A percentile compares a stretch with the other conserved stretches of the same genome.
Evolutionary conservation across 2,888 invertebrate species (phyloP).

Genomic region (Heliconius ethilla): DNA sequence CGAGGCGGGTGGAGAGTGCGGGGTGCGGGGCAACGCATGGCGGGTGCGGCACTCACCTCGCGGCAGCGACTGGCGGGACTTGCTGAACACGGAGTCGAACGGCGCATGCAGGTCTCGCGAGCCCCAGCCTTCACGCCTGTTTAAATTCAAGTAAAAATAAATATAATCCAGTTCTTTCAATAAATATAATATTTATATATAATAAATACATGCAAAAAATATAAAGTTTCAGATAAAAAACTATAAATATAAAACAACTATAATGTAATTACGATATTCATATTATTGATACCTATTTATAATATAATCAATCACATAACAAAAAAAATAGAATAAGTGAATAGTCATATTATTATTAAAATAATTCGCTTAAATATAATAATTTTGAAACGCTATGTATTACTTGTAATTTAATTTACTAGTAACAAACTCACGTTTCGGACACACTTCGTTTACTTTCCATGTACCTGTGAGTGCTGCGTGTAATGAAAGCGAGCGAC

Average conservation of each 20-base stretch:
- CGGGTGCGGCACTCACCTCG: slow-evolving; percentile 83
- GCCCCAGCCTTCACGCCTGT: slow-evolving; percentile 79
- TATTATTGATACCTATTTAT: not conserved
- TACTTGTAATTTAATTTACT: not conserved
- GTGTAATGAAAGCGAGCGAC: slow-evolving; percentile 54
- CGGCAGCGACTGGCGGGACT: slow-evolving; percentile 82
- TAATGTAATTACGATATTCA: not conserved
- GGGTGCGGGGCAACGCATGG: slow-evolving; percentile 43
- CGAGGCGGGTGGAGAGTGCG: slow-evolving; percentile 13
- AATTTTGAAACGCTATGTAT: not conserved
- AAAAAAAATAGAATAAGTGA: not conserved
- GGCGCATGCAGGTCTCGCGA: slow-evolving; percentile 87
- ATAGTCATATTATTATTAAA: not conserved
- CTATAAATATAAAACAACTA: not conserved
- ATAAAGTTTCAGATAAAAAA: too few species aligned
- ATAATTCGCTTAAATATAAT: not conserved
- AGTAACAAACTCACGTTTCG: slow-evolving; percentile 69
- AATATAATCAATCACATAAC: not conserved
- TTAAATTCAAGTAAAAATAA: slow-evolving; percentile 21
- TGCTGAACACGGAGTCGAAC: slow-evolving; percentile 87
- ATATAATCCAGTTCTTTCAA: not conserved
- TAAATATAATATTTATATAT: not conserved
- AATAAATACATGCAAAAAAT: too few species aligned
- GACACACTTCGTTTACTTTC: slow-evolving; percentile 78
- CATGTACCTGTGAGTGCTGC: slow-evolving; percentile 76